Conservation (phyloP, 2,113 vertebrate genomes). For the Oreochromis spilurus region DNA sequence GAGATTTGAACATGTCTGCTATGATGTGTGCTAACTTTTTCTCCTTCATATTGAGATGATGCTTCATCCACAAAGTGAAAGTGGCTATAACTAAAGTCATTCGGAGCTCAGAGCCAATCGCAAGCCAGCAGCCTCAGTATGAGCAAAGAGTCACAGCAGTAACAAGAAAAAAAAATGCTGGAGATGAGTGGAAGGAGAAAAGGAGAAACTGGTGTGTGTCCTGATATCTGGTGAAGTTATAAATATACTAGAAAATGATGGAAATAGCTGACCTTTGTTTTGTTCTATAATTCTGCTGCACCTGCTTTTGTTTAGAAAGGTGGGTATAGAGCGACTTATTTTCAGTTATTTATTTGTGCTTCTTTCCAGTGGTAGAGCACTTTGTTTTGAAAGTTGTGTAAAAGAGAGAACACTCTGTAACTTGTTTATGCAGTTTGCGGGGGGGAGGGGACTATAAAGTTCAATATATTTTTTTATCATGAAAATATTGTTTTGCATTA, state of each 20-base stretch:
- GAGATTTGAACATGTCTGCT: not conserved
- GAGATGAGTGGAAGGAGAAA: not conserved
- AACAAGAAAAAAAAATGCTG: not conserved
- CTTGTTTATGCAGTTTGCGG: not conserved
- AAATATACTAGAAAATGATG: not conserved
- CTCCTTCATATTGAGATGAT: not conserved
- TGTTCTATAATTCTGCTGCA: not conserved
- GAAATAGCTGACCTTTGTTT: not conserved
- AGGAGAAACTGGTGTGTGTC: not conserved
- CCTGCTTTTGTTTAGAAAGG: not conserved
- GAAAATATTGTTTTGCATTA: not conserved
- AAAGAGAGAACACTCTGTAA: not conserved
- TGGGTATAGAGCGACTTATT: not conserved
- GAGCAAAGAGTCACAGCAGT: not conserved
- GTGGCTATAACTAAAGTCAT: not conserved
- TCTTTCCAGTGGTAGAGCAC: not conserved
- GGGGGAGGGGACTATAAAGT: accelerated
- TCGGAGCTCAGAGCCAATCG: not conserved
- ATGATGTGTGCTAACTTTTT: not conserved
- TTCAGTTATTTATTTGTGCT: not conserved
- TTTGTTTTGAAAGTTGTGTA: not conserved
- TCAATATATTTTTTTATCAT: too few relatives aligned
- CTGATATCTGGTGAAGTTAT: not conserved
- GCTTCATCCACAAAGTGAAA: not conserved
- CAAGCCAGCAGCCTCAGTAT: not conserved